Base-by-base conservation (phyloP, 2,888 invertebrate species). In the Trachelus iudaicus region DNA sequence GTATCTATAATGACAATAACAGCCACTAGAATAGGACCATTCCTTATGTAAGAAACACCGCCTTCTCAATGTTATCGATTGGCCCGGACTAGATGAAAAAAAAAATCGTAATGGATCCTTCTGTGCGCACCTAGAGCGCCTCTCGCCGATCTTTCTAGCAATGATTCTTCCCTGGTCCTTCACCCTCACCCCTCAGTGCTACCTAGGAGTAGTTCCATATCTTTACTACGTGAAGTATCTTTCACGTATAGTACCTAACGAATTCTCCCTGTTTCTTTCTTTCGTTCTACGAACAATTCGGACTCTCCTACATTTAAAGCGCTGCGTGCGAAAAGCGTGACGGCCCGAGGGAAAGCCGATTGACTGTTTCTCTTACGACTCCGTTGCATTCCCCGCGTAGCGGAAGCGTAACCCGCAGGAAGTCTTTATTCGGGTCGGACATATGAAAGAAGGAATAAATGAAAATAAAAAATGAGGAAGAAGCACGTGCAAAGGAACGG, bases 251-350 rank as follows among this genome's bases (percentile, higher is more conserved):
- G 9, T 56, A 23, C 56, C 23, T 56, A 15, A 9, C 30, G 13
- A 71, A 31, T 71, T 71, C 23, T 30, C 30, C 30, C 34, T 71
- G 11, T 71, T 3, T 30, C 34, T 71, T 30, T 71, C 34, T 71
- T n/a, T 71, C 71, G 12, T 71, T 34, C 9, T 33, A 71, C 31
- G 23, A 6, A 3, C 71, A 31, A 34, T 11, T 71, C 30, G 30
- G 11, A 23, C 71, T 15, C 71, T 71, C 30, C 9, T 34, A 12
- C 31, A 13, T 71, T 34, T 83, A 31, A 71, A 11, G 12, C 9
- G 23, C 35, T 23, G 35, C n/a, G 35, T 34, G 34, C 90, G 88
- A 91, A 91, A 91, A 91, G 91, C 91, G 91, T 91, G 90, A 91
- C 91, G 90, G 88, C 87, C 86, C 81, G 84, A 87, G 90, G 89